Evolutionary conservation across 2,888 invertebrate species (phyloP).

Genomic region (Osedax frankpressi): DNA sequence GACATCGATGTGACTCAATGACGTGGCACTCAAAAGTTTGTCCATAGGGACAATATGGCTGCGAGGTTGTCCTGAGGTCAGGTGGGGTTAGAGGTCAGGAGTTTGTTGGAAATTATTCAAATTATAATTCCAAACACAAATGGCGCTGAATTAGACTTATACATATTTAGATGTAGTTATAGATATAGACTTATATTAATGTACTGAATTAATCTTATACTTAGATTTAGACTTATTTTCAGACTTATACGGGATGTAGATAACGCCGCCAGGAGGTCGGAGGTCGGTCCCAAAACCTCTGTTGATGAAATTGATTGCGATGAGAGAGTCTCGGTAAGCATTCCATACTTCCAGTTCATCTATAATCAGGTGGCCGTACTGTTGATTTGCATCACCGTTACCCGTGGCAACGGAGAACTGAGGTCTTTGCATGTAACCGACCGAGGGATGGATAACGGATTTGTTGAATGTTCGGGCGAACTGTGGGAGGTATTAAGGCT

Average conservation of each 20-base stretch:
- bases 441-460: too few species aligned
- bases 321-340: conserved; percentile 28
- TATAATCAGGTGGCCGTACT: conserved; percentile 23
- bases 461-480: background rate
- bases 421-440: too few species aligned
- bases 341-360: conserved; percentile 24
- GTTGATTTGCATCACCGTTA: background rate
- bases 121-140: background rate
- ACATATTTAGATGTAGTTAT: too few species aligned
- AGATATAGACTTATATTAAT: too few species aligned
- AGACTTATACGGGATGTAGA: too few species aligned
- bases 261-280: too few species aligned
- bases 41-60: conserved; percentile 35
- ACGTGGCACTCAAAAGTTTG: conserved; percentile 26
- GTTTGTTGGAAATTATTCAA: background rate
- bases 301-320: conserved; percentile 20
- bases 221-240: too few species aligned
- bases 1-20: conserved; percentile 20
- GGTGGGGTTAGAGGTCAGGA: background rate
- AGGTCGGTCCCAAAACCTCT: too few species aligned
- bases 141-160: too few species aligned
- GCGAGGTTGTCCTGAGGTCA: conserved; percentile 32
- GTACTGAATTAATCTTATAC: too few species aligned
- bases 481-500: background rate
- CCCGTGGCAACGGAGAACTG: background rate